Base-by-base conservation (phyloP, 2,113 vertebrate species). In the Epinephelus lanceolatus region DNA sequence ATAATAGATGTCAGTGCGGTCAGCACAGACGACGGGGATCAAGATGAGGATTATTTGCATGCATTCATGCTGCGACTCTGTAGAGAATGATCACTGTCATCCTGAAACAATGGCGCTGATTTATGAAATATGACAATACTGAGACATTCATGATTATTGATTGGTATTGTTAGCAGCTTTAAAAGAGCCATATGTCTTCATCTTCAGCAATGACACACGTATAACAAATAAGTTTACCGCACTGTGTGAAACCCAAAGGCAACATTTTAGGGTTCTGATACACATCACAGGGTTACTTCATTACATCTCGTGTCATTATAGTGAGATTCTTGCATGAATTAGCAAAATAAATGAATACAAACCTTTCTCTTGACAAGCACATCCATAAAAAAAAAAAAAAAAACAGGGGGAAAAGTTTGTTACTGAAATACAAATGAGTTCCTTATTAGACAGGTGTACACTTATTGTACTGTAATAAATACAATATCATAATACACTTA, bases 111-210 rank as follows among this genome's bases (percentile, higher is more conserved):
- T 89, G 88, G 88, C 84, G 90, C 86, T 95, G 94, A 95, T 95
- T 93, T 96, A 96, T 96, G 93, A 94, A 96, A 95, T 95, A 92
- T 94, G 94, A 95, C 94, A 91, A 92, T 93, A 90, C 86, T 81
- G 87, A 91, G 94, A 95, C 94, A 90, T 92, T 95, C 94, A 94
- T 94, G 94, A 94, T 95, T 96, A 96, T 96, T 96, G 95, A 96
- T 96, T 94, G 95, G 93, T 94, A 95, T 95, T 95, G 95, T 96
- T 96, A 96, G 94, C 92, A 81, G 93, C 92, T 92, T 95, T 96
- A 95, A 95, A 96, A 93, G 93, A 93, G 91, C 93, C 86, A 95
- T 95, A 95, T 88, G 92, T 96, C 95, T 95, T 95, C 94, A 96
- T 96, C 94, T 94, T 70, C 86, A 71, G 86, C 87, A 80, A 81